phyloP scores from a whole-genome alignment of 2,113 vertebrate species.

The Otis tarda region DNA sequence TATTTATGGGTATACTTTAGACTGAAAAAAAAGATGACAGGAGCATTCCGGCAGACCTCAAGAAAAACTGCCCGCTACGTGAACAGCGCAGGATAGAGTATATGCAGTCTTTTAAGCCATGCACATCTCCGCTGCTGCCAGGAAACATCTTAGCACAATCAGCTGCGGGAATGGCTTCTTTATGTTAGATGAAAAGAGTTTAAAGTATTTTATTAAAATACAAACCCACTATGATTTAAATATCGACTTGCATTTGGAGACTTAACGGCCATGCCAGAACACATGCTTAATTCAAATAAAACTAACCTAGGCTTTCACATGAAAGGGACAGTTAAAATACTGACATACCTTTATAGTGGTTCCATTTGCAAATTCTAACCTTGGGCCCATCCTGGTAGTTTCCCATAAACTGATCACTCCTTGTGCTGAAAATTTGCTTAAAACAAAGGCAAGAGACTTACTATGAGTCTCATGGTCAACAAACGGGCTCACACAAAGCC shows the following conservation, averaged over 20 bases:
- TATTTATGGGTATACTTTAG: not conserved
- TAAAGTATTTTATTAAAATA: slow-evolving; percentile 15
- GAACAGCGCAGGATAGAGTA: not conserved
- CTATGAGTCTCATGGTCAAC: slow-evolving; percentile 63
- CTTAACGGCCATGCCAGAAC: slow-evolving; percentile 4
- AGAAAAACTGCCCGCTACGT: not conserved
- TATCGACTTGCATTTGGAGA: not conserved
- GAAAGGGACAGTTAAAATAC: slow-evolving; percentile 61
- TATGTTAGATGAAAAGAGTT: not conserved
- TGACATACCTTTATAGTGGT: slow-evolving; percentile 61
- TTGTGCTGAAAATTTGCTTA: slow-evolving; percentile 77
- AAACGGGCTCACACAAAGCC: slow-evolving; percentile 50
- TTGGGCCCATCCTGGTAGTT: slow-evolving; percentile 78
- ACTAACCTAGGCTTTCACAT: slow-evolving; percentile 44
- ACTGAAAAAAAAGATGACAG: not conserved
- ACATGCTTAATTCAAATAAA: slow-evolving; percentile 39
- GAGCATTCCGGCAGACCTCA: not conserved
- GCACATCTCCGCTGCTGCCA: slow-evolving; percentile 15
- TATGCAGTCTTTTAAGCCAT: not conserved
- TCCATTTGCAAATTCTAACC: slow-evolving; percentile 77
- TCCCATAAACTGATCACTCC: slow-evolving; percentile 76
- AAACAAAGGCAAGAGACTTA: slow-evolving; percentile 71
- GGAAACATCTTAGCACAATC: not conserved
- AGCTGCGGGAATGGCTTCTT: not conserved
- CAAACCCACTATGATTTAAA: not conserved